Conservation (phyloP, 1,140 invertebrate genomes). For the Parapsyche elsis region DNA sequence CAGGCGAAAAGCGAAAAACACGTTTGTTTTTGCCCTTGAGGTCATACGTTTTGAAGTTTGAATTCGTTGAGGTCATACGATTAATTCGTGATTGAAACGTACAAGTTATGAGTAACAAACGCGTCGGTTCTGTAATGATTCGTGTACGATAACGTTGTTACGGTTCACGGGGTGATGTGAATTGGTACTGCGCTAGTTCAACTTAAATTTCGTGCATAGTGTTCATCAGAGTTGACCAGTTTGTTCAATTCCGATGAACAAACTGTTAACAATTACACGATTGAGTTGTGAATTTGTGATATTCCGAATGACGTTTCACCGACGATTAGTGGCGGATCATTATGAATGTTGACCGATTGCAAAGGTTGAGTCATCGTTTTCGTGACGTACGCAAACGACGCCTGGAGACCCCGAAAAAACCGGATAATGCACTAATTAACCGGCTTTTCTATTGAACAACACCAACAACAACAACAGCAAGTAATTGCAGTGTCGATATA, state of each 20-base stretch:
- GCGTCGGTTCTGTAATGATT: neutral
- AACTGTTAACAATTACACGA: too few species aligned
- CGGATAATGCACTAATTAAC: constrained; percentile 11
- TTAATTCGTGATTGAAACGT: constrained; percentile 28
- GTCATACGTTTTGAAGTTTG: constrained; percentile 11
- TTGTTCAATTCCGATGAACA: too few species aligned
- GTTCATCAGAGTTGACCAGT: too few species aligned
- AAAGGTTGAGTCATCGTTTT: neutral
- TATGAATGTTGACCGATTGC: constrained; percentile 9
- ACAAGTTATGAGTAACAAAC: constrained; percentile 3
- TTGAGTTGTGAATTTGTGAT: too few species aligned
- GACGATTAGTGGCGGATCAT: neutral
- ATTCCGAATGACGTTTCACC: too few species aligned
- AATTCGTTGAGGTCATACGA: constrained; percentile 7
- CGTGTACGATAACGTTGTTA: neutral
- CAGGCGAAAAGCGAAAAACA: constrained; percentile 5
- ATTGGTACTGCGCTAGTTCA: too few species aligned
- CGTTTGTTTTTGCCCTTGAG: constrained; percentile 18
- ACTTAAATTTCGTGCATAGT: too few species aligned
- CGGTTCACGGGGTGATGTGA: neutral
- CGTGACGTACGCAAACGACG: neutral
- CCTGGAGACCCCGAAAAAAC: constrained; percentile 7
- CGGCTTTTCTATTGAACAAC: constrained; percentile 29
- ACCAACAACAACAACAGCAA: constrained; percentile 13
- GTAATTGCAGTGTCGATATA: neutral